Conservation (phyloP, 1,140 invertebrate genomes). For the Augochlora pura region DNA sequence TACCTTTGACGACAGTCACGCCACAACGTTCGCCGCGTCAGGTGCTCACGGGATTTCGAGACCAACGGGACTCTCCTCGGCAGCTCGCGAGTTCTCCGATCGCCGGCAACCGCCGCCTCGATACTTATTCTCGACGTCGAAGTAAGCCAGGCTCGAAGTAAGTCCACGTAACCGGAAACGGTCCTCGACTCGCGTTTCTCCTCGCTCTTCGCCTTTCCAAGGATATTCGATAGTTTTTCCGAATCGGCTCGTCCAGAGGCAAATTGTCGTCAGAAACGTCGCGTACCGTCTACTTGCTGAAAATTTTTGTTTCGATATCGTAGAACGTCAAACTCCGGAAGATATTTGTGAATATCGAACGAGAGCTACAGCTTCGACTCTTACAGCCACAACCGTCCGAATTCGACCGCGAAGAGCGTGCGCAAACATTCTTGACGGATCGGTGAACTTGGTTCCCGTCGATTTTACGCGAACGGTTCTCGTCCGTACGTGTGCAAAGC, state of each 20-base stretch:
- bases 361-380: too few species aligned
- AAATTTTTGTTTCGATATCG: too few species aligned
- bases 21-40: slow-evolving; percentile 69
- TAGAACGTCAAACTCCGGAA: too few species aligned
- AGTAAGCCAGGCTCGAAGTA: slow-evolving; percentile 3
- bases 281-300: too few species aligned
- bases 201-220: too few species aligned
- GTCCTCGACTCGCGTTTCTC: too few species aligned
- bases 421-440: not conserved
- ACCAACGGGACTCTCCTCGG: slow-evolving; percentile 37
- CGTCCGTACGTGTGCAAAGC: not conserved
- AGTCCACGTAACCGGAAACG: not conserved
- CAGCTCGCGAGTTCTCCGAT: slow-evolving; percentile 11
- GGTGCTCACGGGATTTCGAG: slow-evolving; percentile 54
- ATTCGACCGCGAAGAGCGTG: too few species aligned
- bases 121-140: not conserved
- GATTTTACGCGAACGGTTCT: not conserved
- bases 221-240: too few species aligned
- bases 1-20: slow-evolving; percentile 71
- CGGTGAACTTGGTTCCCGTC: not conserved
- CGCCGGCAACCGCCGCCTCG: not conserved
- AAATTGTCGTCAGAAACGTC: too few species aligned
- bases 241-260: too few species aligned
- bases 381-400: too few species aligned
- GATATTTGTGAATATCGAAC: too few species aligned